phyloP scores from a whole-genome alignment of 2,113 vertebrate species.

The Rattus norvegicus region GRCr8 NC_086036.1:2077501-2078000 shows the following conservation, averaged over 20 bases:
- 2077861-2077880: not conserved
- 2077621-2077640: not conserved
- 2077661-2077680: not conserved
- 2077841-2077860: not conserved
- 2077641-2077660: not conserved
- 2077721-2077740: not conserved
- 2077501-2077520: constrained; percentile 11
- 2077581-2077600: not conserved
- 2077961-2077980: not conserved
- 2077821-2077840: constrained; percentile 2
- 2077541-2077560: not conserved
- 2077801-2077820: not conserved
- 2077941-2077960: constrained; percentile 15
- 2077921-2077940: constrained; percentile 35
- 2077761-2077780: not conserved
- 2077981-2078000: not conserved
- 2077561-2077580: not conserved
- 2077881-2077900: constrained; percentile 31
- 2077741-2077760: not conserved
- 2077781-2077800: not conserved
- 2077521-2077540: not conserved
- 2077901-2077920: constrained; percentile 20
- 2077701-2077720: not conserved
- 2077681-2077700: not conserved
- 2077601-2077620: not conserved